Base-by-base conservation (phyloP, 2,888 invertebrate species). In the Tetragonisca angustula region DNA sequence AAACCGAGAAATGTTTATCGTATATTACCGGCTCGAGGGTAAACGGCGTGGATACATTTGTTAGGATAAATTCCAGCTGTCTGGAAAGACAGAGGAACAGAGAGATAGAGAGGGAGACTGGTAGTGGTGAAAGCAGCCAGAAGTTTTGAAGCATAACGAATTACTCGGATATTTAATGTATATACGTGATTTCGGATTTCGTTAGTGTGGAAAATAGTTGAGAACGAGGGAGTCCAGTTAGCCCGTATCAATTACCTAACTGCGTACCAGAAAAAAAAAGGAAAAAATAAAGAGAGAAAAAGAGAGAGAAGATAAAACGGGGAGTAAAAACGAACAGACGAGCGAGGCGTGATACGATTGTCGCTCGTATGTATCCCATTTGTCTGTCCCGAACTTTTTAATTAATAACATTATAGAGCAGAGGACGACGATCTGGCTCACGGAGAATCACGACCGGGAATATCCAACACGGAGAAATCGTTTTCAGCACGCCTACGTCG, bases 101-200 rank as follows among this genome's bases (percentile, higher is more conserved):
- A 77, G 81, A 76, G 73, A 68, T 68, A 70, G 80, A 77, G 76
- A 70, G 75, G 61, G 59, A 71, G 21, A 62, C 65, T 36, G 72
- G 24, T 27, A 32, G 67, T 17, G 78, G 79, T 72, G 76, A 87
- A 81, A 88, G 73, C 87, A 87, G 88, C 54, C 79, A 84, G 86
- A 89, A 89, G 90, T 92, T 92, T 91, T 90, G 89, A 90, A 82
- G 90, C 89, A 90, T 92, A 92, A 93, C 92, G 93, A 93, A 94
- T 93, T 93, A 92, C 93, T 93, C 92, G 92, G 91, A 91, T 92
- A 91, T 93, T 93, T 93, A 93, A 94, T 93, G 91, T 89, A 88
- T 85, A 87, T 85, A 88, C 89, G 90, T 87, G 92, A 92, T 92
- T 93, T 92, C 91, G 90, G 90, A 92, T 93, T 86, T 92, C 92